phyloP scores from a whole-genome alignment of 2,797 vertebrate species.

The Streptopelia turtur region DNA sequence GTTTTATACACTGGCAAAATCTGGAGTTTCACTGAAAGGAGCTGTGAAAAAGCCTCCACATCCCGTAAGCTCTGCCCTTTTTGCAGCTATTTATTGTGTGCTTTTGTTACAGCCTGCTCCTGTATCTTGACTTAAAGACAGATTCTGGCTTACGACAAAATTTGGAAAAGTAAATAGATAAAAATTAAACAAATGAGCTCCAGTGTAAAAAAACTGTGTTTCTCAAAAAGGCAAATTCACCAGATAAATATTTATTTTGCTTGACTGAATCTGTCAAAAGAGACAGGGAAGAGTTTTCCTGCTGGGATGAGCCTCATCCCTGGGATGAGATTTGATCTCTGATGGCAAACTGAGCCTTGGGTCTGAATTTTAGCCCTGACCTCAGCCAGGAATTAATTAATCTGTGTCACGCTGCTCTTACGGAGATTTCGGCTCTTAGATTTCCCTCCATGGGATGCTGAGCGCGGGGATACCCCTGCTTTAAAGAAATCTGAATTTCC shows the following conservation, averaged over 20 bases:
- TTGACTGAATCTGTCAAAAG: neutral
- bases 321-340: neutral
- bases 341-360: neutral
- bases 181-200: neutral
- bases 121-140: neutral
- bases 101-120: neutral
- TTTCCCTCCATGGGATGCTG: rapidly evolving
- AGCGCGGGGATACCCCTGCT: neutral
- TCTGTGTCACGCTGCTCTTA: rapidly evolving
- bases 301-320: neutral
- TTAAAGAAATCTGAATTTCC: constrained; percentile 41
- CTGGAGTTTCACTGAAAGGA: neutral
- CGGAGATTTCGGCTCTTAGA: neutral
- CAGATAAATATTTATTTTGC: neutral
- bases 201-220: rapidly evolving
- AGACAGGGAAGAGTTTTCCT: neutral
- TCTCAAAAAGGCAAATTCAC: neutral
- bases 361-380: neutral
- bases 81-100: neutral
- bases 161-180: neutral
- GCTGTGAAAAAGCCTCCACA: rapidly evolving
- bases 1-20: neutral
- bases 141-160: neutral
- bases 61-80: neutral
- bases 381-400: neutral